Base-by-base conservation (phyloP, 2,888 invertebrate genomes). In the Eurytoma californica region DNA sequence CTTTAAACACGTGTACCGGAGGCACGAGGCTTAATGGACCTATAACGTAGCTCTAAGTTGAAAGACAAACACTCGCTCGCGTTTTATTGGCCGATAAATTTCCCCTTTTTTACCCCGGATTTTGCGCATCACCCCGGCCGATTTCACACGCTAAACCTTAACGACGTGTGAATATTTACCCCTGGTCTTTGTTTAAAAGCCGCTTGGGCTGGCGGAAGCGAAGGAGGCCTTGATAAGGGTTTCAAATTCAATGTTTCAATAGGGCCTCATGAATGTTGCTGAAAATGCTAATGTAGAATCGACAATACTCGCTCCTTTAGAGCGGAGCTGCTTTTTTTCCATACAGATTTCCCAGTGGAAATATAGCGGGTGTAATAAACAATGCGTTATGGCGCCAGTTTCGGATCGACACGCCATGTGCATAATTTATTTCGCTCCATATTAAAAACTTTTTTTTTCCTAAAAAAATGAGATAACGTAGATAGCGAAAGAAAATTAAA, bases 321-420 rank as follows among this genome's bases (percentile, higher is more conserved):
- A 30, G 63, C 63, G 12, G 49, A 24, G 13, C 13, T 16, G 14
- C 55, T 18, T 55, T 39, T 66, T 66, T 66, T 51, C 49, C 66
- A 24, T 66, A 20, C 51, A 66, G 66, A 66, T 66, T 66, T 66
- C 66, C 66, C 66, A 51, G 16, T 24, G 66, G 66, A 51, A 66
- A 66, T 66, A 20, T 16, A 16, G n/a, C 51, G 49, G 16, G 66
- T 49, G 51, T 24, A 66, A 51, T 49, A 66, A 66, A 66, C 24
- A 49, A 4, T 16, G 51, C 51, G 24, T 28, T 66, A 51, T 30
- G 47, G 63, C 63, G 18, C 47, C 18, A 18, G 13, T 47, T 63
- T 47, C 47, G 18, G 39, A 63, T 63, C 47, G 63, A 63, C 63
- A 18, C 9, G 39, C 39, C 9, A 39, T 39, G 9, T 39, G 39